Conservation (phyloP, 1,140 invertebrate genomes). For the Marisa cornuarietis region DNA sequence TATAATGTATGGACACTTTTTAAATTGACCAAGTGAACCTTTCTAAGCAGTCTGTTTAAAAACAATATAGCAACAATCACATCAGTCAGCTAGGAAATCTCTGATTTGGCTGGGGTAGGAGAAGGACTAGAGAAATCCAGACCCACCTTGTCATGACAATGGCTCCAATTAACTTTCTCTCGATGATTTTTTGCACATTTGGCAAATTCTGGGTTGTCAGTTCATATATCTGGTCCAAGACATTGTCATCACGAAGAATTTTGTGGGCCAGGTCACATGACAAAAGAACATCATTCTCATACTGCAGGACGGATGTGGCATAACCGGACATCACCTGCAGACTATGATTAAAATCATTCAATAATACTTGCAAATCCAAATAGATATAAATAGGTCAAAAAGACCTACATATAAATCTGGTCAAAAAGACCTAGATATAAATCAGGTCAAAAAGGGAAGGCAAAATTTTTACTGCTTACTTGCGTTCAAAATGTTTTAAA, state of each 20-base stretch:
- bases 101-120: too few species aligned
- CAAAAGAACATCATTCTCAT: conserved; percentile 84
- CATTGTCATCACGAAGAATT: conserved; percentile 80
- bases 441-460: not conserved
- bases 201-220: conserved; percentile 32
- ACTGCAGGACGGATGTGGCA: conserved; percentile 83
- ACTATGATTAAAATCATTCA: conserved; percentile 29
- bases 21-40: too few species aligned
- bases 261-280: conserved; percentile 85
- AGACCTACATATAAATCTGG: too few species aligned
- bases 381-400: not conserved
- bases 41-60: too few species aligned
- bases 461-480: not conserved
- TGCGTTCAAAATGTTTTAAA: too few species aligned
- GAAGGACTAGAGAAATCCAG: not conserved
- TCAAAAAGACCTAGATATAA: too few species aligned
- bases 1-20: too few species aligned
- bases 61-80: too few species aligned
- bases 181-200: too few species aligned
- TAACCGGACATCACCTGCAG: conserved; percentile 88
- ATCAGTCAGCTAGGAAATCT: too few species aligned
- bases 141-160: conserved; percentile 79
- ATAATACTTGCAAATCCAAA: too few species aligned
- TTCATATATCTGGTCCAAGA: conserved; percentile 78
- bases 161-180: conserved; percentile 71